Base-by-base conservation (phyloP, 2,888 invertebrate species). In the Mimas tiliae region DNA sequence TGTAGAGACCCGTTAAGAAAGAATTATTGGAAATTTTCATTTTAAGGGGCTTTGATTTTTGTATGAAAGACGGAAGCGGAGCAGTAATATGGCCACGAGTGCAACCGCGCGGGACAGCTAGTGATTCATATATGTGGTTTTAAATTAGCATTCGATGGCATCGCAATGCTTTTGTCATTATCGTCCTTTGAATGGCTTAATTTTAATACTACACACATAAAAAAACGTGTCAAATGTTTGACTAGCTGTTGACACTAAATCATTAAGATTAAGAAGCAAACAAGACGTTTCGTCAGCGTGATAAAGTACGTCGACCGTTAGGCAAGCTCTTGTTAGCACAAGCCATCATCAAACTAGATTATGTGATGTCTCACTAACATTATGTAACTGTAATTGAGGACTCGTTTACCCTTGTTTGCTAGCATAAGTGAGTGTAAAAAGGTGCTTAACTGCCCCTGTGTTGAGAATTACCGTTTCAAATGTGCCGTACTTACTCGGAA, bases 201-300 rank as follows among this genome's bases (percentile, higher is more conserved):
- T 55, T 55, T 6, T 38, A 19, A 58, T 58, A 19, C 42, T 42
- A 64, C 16, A 34, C 4, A 33, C 19, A n/a, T 53, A 38, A 34
- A 48, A 55, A 55, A 55, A 11, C 65, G 33, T 65, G 58, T 58
- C 34, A 53, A 45, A 34, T 73, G 71, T 69, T 72, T 72, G 73
- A 70, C 72, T 67, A 33, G 19, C 42, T 62, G 62, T 66, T 42
- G 58, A 66, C 53, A 67, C 72, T 52, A 67, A 70, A 72, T 75
- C 71, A 72, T 73, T 72, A 69, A 27, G 66, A 66, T 71, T 72
- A 73, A 74, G 71, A 68, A 69, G 72, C 68, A 71, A 71, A 76
- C 72, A 76, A 72, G 70, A 69, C 64, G 65, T 73, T 72, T 71
- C 74, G 69, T 73, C 62, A 69, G 33, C 52, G 42, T 51, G 69